Evolutionary conservation across 64 coral and sea anemone species (phyloP).

Genomic region (Acropora tenuis): DNA sequence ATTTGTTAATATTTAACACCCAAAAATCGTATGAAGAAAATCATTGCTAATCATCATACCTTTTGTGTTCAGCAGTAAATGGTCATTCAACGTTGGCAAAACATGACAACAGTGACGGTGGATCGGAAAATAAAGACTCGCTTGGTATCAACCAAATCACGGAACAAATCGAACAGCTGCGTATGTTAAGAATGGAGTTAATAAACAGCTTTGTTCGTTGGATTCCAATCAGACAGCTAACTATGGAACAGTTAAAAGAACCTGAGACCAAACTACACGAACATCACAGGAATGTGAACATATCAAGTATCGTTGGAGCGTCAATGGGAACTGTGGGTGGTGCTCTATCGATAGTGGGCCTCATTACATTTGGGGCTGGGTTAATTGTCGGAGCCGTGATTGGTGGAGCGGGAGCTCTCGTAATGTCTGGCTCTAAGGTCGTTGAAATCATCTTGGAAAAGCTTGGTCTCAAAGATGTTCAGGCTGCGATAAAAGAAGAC

Average conservation of each 20-base stretch:
- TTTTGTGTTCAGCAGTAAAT: too few species aligned
- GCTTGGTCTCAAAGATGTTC: constrained; percentile 19
- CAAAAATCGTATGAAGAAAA: too few species aligned
- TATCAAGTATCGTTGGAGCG: constrained; percentile 30
- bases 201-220: neutral
- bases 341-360: neutral
- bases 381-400: constrained; percentile 44
- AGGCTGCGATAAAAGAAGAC: constrained; percentile 28
- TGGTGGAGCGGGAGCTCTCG: constrained; percentile 39
- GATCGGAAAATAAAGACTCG: too few species aligned
- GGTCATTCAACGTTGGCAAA: too few species aligned
- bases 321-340: constrained; percentile 8
- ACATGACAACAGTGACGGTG: too few species aligned
- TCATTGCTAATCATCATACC: too few species aligned
- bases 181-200: neutral
- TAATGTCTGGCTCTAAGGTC: constrained; percentile 35
- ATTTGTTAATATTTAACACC: too few species aligned
- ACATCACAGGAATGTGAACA: constrained; percentile 48
- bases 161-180: too few species aligned
- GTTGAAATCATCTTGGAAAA: constrained; percentile 23
- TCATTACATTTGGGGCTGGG: constrained; percentile 50
- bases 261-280: constrained; percentile 32
- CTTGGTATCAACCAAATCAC: too few species aligned
- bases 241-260: neutral
- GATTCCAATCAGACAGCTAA: constrained; percentile 22